Evolutionary conservation across 2,113 vertebrate genomes (phyloP).

Genomic region (Sciurus niger): DNA sequence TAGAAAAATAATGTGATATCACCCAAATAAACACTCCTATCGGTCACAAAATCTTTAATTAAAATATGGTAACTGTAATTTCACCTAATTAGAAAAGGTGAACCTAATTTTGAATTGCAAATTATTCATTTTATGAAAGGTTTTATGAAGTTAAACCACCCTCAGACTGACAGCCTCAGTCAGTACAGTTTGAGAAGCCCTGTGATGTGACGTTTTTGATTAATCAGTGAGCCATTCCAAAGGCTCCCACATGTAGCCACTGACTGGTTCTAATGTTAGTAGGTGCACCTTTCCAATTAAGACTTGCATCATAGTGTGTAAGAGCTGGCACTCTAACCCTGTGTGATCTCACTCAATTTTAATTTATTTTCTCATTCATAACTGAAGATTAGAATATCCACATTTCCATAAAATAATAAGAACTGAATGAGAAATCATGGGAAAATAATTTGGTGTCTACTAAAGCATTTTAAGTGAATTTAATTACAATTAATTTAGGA

Average conservation of each 20-base stretch:
- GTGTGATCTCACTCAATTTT: not conserved
- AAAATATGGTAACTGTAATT: conserved; percentile 82
- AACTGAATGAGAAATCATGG: not conserved
- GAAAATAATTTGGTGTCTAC: not conserved
- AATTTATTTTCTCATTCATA: not conserved
- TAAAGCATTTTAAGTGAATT: conserved; percentile 23
- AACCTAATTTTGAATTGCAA: conserved; percentile 83
- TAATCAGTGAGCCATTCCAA: conserved; percentile 56
- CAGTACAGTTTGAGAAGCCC: conserved; percentile 54
- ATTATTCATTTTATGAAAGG: conserved; percentile 80
- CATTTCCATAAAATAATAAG: conserved; percentile 21
- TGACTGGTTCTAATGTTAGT: conserved; percentile 1
- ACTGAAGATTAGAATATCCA: not conserved
- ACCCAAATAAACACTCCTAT: conserved; percentile 79
- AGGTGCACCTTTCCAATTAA: not conserved
- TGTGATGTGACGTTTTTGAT: conserved; percentile 61
- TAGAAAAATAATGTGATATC: conserved; percentile 75
- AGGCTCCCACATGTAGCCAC: not conserved
- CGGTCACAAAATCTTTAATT: conserved; percentile 82
- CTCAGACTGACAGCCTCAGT: conserved; percentile 69
- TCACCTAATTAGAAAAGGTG: conserved; percentile 85
- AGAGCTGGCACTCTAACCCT: not conserved
- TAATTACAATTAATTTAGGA: not conserved
- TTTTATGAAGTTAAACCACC: conserved; percentile 76
- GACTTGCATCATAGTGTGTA: not conserved